Base-by-base conservation (phyloP, 2,113 vertebrate species). In the Antechinus stuartii region DNA sequence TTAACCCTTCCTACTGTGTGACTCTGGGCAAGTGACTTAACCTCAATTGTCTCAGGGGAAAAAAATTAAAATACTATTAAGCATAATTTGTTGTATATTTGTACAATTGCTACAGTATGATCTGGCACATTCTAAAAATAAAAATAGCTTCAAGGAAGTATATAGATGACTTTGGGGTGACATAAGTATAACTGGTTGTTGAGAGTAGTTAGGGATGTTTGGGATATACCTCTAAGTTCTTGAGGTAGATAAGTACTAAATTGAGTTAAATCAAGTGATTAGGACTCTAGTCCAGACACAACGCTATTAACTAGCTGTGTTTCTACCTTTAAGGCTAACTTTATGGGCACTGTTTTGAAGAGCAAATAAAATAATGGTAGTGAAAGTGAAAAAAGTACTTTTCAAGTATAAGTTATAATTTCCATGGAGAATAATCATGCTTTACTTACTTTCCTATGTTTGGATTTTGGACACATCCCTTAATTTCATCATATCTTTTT, bases 301-400 rank as follows among this genome's bases (percentile, higher is more conserved):
- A 49, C 22, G 68, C 68, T n/a, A 76, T 76, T 61, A 61, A 61
- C 11, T 14, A n/a, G 14, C 35, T 76, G 11, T 68, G 46, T 76
- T 52, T 52, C 10, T 10, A n/a, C 35, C 35, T 76, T 76, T 76
- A 76, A 30, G 68, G 3, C 8, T 53, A 2, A 56, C 23, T 8
- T 68, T 10, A 14, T 23, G 89, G 54, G 12, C 3, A 1, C 24
- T 92, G 30, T 57, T 91, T 14, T 47, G 47, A 92, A 53, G 84
- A 90, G 42, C 55, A 89, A 50, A 91, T 61, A 90, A 93, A 54
- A 91, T 49, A 49, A 95, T 68, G 7, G 35, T 95, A 95, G 57
- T 93, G 92, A 96, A 89, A 94, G 35, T 23, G 52, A 46, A 12
- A 5, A 19, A n/a, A 68, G 25, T 76, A 3, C 19, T 76, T 76